A percentile compares a stretch with the other conserved stretches of the same genome.
Evolutionary conservation across 64 coral and sea anemone species (phyloP).

Genomic region (Cladopsammia gracilis): DNA sequence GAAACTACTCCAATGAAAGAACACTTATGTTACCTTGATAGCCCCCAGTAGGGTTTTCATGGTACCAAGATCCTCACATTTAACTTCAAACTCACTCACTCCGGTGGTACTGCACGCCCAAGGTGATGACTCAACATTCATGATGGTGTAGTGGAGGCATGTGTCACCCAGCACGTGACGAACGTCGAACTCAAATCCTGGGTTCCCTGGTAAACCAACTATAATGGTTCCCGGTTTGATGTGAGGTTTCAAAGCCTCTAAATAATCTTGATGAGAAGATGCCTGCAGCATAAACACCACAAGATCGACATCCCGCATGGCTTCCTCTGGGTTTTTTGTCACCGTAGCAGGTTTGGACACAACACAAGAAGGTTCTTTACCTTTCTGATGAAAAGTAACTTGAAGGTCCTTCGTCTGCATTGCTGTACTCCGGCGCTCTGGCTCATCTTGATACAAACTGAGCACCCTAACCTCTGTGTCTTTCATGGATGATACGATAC

Average conservation of each 20-base stretch:
- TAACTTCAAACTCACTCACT: constrained; percentile 51
- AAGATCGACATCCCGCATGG: constrained; percentile 11
- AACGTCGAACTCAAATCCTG: constrained; percentile 51
- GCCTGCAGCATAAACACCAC: constrained; percentile 49
- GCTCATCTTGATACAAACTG: constrained; percentile 80
- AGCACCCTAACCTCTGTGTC: constrained; percentile 78
- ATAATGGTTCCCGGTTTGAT: constrained; percentile 27
- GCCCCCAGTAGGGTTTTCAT: constrained; percentile 60
- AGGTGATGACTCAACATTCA: constrained; percentile 46
- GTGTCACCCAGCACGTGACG: constrained; percentile 14
- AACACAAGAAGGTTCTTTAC: background rate
- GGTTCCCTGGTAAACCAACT: constrained; percentile 24
- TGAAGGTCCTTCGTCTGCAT: constrained; percentile 7
- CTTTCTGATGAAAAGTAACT: background rate
- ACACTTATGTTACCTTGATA: background rate
- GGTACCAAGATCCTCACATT: constrained; percentile 38
- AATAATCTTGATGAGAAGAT: constrained; percentile 33
- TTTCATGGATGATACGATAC: constrained; percentile 68
- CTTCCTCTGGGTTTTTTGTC: constrained; percentile 42
- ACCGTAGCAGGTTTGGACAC: constrained; percentile 3
- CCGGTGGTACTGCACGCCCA: constrained; percentile 28
- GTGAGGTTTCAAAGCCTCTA: constrained; percentile 17
- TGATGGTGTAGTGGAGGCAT: background rate
- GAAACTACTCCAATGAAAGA: no score
- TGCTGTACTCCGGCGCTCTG: constrained; percentile 56